Evolutionary conservation across 2,797 vertebrate species (phyloP).

Genomic region (Myioborus miniatus): DNA sequence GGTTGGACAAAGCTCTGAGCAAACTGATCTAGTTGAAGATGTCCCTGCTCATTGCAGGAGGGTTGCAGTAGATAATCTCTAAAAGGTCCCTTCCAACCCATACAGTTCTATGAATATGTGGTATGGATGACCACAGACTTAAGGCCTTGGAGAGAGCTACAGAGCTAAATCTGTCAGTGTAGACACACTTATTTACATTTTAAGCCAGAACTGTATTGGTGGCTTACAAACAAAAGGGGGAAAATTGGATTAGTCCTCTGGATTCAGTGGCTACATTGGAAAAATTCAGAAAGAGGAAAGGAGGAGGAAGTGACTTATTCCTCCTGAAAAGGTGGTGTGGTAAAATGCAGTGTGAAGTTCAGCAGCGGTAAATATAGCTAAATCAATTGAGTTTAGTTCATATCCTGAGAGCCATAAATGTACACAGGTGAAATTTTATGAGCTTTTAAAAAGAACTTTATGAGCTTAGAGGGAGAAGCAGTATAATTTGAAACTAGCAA

Average conservation of each 20-base stretch:
- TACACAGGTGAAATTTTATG: constrained; percentile 79
- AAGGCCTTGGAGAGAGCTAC: background rate
- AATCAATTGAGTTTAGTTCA: constrained; percentile 70
- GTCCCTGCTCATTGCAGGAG: background rate
- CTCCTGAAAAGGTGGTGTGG: background rate
- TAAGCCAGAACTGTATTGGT: background rate
- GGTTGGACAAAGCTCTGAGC: background rate
- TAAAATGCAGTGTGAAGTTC: constrained; percentile 49
- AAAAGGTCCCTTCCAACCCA: background rate
- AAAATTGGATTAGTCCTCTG: background rate
- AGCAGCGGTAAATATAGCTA: constrained; percentile 73
- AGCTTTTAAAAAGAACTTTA: constrained; percentile 77
- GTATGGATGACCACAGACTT: background rate
- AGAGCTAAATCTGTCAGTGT: background rate
- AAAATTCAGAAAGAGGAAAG: constrained; percentile 19
- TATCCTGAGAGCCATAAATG: constrained; percentile 76
- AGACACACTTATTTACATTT: background rate
- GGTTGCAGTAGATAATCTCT: background rate
- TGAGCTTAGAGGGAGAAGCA: constrained; percentile 72
- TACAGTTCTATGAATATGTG: background rate
- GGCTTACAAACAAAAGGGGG: background rate
- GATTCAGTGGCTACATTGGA: background rate
- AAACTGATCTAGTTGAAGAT: background rate
- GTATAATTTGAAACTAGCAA: constrained; percentile 74
- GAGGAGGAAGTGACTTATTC: constrained; percentile 36